A percentile compares a stretch with the other conserved stretches of the same genome.
Evolutionary conservation across 1,140 invertebrate species (phyloP).

Genomic region (Pseudomyrmex cubaensis): DNA sequence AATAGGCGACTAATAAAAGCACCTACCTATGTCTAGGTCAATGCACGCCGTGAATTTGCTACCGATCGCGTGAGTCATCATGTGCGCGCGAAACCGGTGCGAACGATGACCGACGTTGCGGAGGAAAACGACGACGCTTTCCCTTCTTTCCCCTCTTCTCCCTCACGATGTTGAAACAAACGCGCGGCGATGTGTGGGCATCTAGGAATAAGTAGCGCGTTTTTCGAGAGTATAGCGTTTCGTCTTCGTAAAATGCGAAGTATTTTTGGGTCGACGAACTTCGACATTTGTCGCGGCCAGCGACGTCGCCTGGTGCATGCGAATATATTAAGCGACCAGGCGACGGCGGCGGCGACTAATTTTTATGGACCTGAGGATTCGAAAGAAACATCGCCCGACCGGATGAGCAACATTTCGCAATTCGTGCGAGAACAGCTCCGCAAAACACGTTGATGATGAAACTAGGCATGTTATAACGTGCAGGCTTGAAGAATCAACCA

Average conservation of each 20-base stretch:
- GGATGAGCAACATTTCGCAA: slow-evolving; percentile 14
- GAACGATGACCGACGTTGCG: neutral
- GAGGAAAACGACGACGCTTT: neutral
- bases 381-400: neutral
- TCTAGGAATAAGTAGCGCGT: slow-evolving; percentile 12
- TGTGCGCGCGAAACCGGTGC: neutral
- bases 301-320: slow-evolving; percentile 4
- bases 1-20: slow-evolving; percentile 53
- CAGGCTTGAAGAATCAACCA: neutral
- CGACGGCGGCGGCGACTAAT: slow-evolving; percentile 16
- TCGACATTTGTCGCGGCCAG: slow-evolving; percentile 17
- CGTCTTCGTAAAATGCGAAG: slow-evolving; percentile 56
- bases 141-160: neutral
- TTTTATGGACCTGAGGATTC: slow-evolving; percentile 5
- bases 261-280: slow-evolving; percentile 55
- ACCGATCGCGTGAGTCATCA: slow-evolving; percentile 66
- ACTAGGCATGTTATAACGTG: neutral
- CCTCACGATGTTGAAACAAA: neutral
- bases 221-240: neutral
- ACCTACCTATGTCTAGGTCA: slow-evolving; percentile 66
- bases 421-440: neutral
- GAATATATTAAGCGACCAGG: slow-evolving; percentile 38
- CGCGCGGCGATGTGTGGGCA: slow-evolving; percentile 8
- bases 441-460: neutral
- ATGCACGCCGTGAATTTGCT: slow-evolving; percentile 60